Percentiles rank a stretch among this genome's conserved stretches.
phyloP scores from a whole-genome alignment of 2,113 vertebrate genomes.

The Tachycineta bicolor region DNA sequence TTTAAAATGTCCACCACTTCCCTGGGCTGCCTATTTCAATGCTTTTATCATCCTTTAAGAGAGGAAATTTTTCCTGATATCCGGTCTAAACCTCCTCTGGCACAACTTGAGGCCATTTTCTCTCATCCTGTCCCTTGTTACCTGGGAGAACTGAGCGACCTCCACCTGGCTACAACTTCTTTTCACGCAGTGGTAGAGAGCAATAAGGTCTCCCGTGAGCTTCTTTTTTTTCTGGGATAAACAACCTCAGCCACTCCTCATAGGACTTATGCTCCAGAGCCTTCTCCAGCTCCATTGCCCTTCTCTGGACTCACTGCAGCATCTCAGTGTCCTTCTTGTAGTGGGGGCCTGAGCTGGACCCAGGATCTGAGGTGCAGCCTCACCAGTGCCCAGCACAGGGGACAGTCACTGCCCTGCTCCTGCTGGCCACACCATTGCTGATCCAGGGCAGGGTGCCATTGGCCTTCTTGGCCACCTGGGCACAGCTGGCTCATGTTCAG shows the following conservation, averaged over 20 bases:
- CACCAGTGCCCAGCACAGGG: fast-evolving
- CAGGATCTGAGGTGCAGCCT: fast-evolving
- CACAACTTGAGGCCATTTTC: background rate
- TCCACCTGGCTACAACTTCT: background rate
- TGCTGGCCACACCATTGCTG: background rate
- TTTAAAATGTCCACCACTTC: background rate
- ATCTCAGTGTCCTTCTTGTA: background rate
- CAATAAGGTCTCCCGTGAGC: background rate
- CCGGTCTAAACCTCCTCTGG: background rate
- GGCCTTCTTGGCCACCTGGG: background rate
- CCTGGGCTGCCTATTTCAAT: background rate
- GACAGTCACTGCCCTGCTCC: background rate
- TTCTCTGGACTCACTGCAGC: fast-evolving
- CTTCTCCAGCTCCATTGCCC: background rate
- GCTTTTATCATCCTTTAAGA: background rate
- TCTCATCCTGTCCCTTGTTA: background rate
- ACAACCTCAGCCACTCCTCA: background rate
- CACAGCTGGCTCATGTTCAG: background rate
- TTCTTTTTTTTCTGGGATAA: background rate
- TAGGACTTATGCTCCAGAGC: background rate
- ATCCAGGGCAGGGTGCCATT: fast-evolving
- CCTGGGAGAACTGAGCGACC: fast-evolving
- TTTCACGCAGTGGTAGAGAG: background rate
- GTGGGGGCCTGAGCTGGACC: background rate
- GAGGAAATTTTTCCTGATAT: background rate